Evolutionary conservation across 2,113 vertebrate genomes (phyloP), one percentile per base, ranked within the genome.

Genomic region (Thunnus maccoyii): DNA sequence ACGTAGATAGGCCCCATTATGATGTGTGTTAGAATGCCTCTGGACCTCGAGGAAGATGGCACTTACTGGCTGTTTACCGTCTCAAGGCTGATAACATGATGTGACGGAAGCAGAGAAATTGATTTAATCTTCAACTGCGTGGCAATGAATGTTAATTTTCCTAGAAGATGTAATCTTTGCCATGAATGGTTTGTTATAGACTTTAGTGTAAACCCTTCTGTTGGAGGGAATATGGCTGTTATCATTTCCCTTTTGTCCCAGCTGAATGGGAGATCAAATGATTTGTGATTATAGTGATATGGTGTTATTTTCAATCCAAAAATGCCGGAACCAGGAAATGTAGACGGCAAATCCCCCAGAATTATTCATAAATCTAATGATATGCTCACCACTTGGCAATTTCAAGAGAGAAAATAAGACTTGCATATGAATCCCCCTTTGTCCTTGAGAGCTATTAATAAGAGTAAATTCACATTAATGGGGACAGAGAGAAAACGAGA

Each of bases 391-490:
- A 92, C 64, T 86, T 90, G 67, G 80, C 75, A 77, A 84, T 86
- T 86, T 87, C 65, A 90, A 56, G 82, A 87, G 76, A 87, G 82
- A 88, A 91, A 92, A 94, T 84, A 83, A 86, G 70, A 81, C 84
- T 76, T 80, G 80, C 81, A 85, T 78, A 84, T 83, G 72, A 91
- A 87, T 89, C 78, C 87, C 85, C 84, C 54, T 91, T 92, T 89
- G 90, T 94, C 92, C 92, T 93, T 94, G 88, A 90, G 84, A 91
- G 87, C 86, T 88, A 90, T 93, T 94, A 92, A 92, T 94, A 94
- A 86, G 80, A 85, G 80, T 86, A 87, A 80, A 62, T 88, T 91
- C 71, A 83, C 85, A 88, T 90, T 88, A 91, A 91, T 91, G 85
- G 71, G 91, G 78, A 91, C 80, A 83, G 60, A 75, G 83, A 84